Base-by-base conservation (phyloP, 2,888 invertebrate species). In the Tolmerus cingulatus region DNA sequence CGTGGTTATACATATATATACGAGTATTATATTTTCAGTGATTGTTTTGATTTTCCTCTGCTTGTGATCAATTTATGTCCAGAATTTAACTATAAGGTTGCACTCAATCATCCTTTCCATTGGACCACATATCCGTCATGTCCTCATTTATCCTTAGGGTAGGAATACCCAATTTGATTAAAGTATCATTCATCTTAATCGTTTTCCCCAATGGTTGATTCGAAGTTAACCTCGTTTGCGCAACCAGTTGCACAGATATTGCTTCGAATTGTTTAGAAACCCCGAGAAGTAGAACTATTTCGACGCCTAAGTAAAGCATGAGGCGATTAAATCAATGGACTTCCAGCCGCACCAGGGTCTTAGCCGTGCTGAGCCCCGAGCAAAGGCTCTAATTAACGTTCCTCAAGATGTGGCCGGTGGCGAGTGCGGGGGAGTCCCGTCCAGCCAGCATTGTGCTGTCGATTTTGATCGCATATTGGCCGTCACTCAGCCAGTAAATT, bases 401-500 rank as follows among this genome's bases (percentile, higher is more conserved):
- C 8, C 37, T 37, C 51, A 82, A 82, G 82, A 82, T 51, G 76
- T 16, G 37, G 66, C 27, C 57, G 12, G 14, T 12, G 34, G 55
- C 51, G 34, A 7, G 30, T 51, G 51, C 5, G 2, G 7, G 66
- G 2, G 34, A 66, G 57, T 82, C 57, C 27, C 27, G 19, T 82
- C 57, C 2, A 40, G 40, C 2, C 14, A 14, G 14, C 23, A 57
- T 34, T n/a, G 16, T 4, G 14, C 27, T 82, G 57, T 66, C 40
- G 82, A 82, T 57, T 82, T 14, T 14, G 51, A n/a, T n/a, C n/a
- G 51, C 51, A 34, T 57, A 37, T 34, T n/a, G 34, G 57, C 34
- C 34, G 34, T 57, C 66, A 57, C n/a, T 57, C 82, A 66, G n/a
- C 82, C 40, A 37, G 40, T 12, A 82, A 82, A 82, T 57, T 82